Percentiles rank a stretch among this genome's conserved stretches.
Conservation (phyloP, 2,113 vertebrate genomes). For the Pardalotus punctatus region DNA sequence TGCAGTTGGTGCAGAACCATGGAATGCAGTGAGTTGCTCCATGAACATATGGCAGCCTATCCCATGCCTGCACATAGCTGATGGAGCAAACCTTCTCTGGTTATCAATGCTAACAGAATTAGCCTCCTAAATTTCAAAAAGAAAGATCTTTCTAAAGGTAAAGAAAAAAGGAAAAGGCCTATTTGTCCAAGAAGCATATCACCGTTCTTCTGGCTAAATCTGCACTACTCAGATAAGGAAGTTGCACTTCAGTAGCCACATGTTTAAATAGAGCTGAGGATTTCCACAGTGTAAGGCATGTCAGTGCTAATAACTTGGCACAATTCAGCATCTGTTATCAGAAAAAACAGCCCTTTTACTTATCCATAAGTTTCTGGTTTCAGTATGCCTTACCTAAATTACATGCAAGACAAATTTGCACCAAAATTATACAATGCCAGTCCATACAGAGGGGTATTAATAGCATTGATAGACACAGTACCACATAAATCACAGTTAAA, state of each 20-base stretch:
- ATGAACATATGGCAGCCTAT: fast-evolving
- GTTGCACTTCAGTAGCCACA: neutral
- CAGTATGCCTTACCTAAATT: neutral
- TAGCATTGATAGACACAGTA: neutral
- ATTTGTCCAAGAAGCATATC: neutral
- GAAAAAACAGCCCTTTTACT: neutral
- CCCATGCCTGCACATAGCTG: fast-evolving
- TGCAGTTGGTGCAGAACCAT: neutral
- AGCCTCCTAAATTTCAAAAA: neutral
- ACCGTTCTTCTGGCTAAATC: neutral
- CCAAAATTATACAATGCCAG: neutral
- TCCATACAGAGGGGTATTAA: neutral
- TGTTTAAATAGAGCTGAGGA: neutral
- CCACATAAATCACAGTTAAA: neutral
- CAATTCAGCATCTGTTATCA: neutral
- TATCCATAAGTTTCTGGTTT: neutral
- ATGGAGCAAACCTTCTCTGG: neutral
- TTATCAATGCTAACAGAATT: neutral
- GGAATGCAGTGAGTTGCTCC: neutral
- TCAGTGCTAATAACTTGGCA: conserved; percentile 6
- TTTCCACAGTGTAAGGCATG: neutral
- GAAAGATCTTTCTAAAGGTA: neutral
- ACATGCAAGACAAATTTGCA: neutral
- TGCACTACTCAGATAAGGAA: conserved; percentile 36
- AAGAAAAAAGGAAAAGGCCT: neutral